Evolutionary conservation across 2,797 vertebrate genomes (phyloP).

Genomic region (Neostethus bicornis): DNA sequence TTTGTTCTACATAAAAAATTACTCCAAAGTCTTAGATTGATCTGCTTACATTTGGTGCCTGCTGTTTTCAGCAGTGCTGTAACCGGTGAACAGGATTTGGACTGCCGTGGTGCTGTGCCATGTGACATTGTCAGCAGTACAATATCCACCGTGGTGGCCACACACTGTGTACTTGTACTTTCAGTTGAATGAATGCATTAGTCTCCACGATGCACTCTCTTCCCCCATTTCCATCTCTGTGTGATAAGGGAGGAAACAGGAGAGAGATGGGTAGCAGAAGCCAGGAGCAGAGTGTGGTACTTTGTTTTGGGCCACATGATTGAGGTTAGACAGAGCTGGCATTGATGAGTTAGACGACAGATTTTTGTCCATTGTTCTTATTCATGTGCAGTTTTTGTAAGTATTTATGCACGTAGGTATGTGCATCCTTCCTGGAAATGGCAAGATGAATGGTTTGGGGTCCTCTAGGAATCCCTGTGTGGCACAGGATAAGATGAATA

Average conservation of each 20-base stretch:
- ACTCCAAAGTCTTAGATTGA: constrained; percentile 56
- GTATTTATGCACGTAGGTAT: not conserved
- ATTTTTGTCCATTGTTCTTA: constrained; percentile 47
- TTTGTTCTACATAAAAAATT: constrained; percentile 42
- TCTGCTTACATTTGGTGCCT: constrained; percentile 50
- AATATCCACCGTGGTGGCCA: constrained; percentile 45
- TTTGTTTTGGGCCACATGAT: constrained; percentile 75
- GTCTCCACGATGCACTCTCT: constrained; percentile 26
- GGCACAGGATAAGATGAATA: no score
- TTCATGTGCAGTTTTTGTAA: constrained; percentile 25
- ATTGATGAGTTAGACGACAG: constrained; percentile 47
- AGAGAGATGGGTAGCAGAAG: constrained; percentile 40
- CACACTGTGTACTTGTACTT: constrained; percentile 55
- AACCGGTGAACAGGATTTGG: constrained; percentile 54
- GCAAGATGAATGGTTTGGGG: no score
- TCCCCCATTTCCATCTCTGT: constrained; percentile 29
- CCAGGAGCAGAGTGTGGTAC: constrained; percentile 56
- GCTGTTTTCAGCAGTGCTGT: constrained; percentile 31
- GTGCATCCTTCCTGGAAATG: no score
- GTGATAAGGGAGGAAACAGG: constrained; percentile 61
- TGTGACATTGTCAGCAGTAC: constrained; percentile 63
- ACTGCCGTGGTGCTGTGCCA: constrained; percentile 35
- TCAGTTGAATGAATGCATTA: constrained; percentile 48
- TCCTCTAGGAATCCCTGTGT: no score
- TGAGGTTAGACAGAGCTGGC: constrained; percentile 60